These are phyloP conservation scores for Crotalus horridus DNA, from an alignment of 2,113 vertebrate species.

Conservation along the genomic window DNA sequence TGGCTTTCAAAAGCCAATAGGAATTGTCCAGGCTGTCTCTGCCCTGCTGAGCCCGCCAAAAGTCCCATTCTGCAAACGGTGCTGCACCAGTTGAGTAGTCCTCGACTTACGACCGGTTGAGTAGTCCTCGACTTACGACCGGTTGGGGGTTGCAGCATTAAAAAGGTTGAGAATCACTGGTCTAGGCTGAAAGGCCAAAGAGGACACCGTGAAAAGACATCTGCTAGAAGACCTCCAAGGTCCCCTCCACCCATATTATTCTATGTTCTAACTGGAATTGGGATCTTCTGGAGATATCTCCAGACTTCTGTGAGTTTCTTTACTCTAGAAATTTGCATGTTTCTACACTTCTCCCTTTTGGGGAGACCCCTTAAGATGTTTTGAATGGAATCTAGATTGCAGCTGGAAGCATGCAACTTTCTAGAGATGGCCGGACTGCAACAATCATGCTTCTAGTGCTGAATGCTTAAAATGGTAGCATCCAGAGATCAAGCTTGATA, in stretches of 20 bases:
- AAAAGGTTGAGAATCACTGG: too few relatives aligned
- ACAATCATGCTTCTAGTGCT: not conserved
- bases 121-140: too few relatives aligned
- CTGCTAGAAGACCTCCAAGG: not conserved
- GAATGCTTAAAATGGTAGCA: not conserved
- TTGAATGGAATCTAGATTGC: not conserved
- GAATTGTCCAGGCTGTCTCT: too few relatives aligned
- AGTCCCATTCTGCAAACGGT: too few relatives aligned
- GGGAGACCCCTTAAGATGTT: not conserved
- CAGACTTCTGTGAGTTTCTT: not conserved
- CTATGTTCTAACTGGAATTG: not conserved
- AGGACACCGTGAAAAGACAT: not conserved
- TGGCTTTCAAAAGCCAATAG: too few relatives aligned
- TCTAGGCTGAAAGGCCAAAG: not conserved
- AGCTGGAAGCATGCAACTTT: not conserved
- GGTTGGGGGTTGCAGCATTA: too few relatives aligned
- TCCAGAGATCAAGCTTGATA: not conserved
- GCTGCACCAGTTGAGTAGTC: too few relatives aligned
- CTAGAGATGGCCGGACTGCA: not conserved
- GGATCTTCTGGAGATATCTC: not conserved
- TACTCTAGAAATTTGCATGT: not conserved
- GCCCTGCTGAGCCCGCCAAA: too few relatives aligned
- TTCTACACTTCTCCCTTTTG: not conserved
- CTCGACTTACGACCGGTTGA: too few relatives aligned
- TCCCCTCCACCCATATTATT: not conserved